A percentile compares a stretch with the other conserved stretches of the same genome.
phyloP scores from a whole-genome alignment of 2,797 vertebrate species.

The Betta splendens region DNA sequence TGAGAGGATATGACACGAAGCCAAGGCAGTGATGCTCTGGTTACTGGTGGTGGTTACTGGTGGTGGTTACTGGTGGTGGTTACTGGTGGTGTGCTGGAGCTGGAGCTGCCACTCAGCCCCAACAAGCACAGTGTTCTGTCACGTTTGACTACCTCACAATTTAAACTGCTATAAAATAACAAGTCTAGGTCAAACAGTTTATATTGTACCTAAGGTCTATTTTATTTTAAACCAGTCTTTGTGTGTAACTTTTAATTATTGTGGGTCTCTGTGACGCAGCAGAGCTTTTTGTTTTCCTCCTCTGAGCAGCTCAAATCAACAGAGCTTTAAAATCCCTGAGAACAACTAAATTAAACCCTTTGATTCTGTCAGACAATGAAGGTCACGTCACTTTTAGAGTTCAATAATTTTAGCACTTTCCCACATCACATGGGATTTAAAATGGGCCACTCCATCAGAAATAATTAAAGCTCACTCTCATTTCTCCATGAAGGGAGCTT shows the following conservation, averaged over 20 bases:
- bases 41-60: too few relatives aligned
- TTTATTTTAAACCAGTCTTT: too few relatives aligned
- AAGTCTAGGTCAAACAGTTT: too few relatives aligned
- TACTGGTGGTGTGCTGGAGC: too few relatives aligned
- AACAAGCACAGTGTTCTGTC: too few relatives aligned
- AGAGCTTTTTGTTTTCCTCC: constrained; percentile 7
- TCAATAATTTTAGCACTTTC: constrained; percentile 14
- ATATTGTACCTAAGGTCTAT: too few relatives aligned
- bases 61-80: too few relatives aligned
- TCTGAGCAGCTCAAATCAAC: constrained; percentile 11
- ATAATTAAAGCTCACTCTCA: constrained; percentile 35
- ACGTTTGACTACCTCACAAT: too few relatives aligned
- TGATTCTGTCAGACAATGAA: constrained; percentile 12
- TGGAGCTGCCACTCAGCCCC: too few relatives aligned
- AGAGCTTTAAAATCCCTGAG: constrained; percentile 17
- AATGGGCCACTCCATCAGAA: constrained; percentile 38
- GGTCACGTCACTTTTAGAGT: constrained; percentile 18
- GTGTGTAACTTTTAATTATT: constrained; percentile 21
- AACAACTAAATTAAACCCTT: constrained; percentile 26
- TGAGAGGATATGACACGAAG: too few relatives aligned
- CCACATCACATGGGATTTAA: constrained; percentile 30
- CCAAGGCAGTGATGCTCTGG: too few relatives aligned
- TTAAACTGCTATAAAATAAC: too few relatives aligned
- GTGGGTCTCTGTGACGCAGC: not conserved
- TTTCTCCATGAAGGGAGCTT: not conserved